Evolutionary conservation across 2,888 invertebrate genomes (phyloP), one percentile per base, ranked within the genome.

Genomic region (Gortyna flavago): DNA sequence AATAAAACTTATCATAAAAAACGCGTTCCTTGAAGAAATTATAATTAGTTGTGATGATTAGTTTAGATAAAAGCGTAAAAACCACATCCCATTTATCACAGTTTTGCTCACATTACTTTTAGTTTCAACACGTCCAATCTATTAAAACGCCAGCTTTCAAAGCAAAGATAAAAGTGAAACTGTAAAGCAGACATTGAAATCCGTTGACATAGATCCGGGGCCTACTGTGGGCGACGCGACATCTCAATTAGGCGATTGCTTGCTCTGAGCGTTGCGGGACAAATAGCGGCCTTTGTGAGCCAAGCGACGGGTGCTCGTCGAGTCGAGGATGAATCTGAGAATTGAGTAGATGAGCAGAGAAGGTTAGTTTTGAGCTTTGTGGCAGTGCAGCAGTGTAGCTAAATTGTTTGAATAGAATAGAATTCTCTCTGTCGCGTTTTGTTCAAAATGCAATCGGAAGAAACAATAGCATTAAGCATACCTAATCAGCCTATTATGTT

Each of bases 231-330:
- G 81, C 86, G 83, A 84, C 79, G 89, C 88, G 93, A 92, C 93
- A 91, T 92, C 93, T 93, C 95, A 95, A 95, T 95, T 94, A 95
- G 91, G 90, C 90, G 93, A 95, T 95, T 94, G 95, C 94, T 92
- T 93, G 92, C 92, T 91, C 90, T 89, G 89, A 90, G 90, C 89
- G 82, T 83, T 84, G 85, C 98, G 98, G 89, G 88, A 89, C 90
- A 92, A 92, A 93, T 92, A 93, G 87, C 87, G 87, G 88, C 89
- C 90, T 94, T 94, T 94, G 94, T 93, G 90, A 75, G 81, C 71
- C 77, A 72, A 84, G 81, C 81, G 84, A 80, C 81, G 79, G 83
- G 79, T 87, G 83, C 80, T 87, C 80, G 87, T 82, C 78, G 85
- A 72, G 80, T 72, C 77, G 86, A 85, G 84, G 81, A 84, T 80